These are phyloP conservation scores for Smittia aterrima DNA, from an alignment of 2,888 invertebrate genomes.

Conservation along the genomic window DNA sequence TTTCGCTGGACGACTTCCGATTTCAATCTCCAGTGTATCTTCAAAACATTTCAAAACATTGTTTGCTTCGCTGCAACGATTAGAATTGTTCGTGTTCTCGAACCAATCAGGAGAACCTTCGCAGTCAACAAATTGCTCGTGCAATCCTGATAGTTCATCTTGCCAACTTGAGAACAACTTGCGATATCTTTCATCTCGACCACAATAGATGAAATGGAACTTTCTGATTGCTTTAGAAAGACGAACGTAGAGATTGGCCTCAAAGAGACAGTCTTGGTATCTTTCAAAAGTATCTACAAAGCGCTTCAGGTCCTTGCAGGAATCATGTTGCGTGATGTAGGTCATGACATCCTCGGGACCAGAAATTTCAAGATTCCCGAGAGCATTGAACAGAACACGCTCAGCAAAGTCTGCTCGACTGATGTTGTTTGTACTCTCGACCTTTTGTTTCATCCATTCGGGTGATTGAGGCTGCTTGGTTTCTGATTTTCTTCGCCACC, in stretches of 20 bases:
- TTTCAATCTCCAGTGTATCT: neutral
- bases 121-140: conserved; percentile 56
- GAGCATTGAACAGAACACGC: neutral
- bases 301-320: neutral
- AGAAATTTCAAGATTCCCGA: neutral
- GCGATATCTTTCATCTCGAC: neutral
- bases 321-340: neutral
- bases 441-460: neutral
- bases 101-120: conserved; percentile 59
- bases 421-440: neutral
- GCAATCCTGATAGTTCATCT: conserved; percentile 50
- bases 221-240: neutral
- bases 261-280: neutral
- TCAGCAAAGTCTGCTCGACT: neutral
- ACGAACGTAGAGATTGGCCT: neutral
- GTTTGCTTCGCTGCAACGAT: conserved; percentile 50
- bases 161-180: neutral
- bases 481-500: neutral
- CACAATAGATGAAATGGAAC: neutral
- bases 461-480: neutral
- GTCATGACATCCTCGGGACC: conserved; percentile 5
- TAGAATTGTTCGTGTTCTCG: conserved; percentile 53
- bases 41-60: neutral
- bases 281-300: neutral
- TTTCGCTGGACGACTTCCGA: neutral